Evolutionary conservation across 1,140 invertebrate genomes (phyloP).

Genomic region (Eriocheir sinensis): DNA sequence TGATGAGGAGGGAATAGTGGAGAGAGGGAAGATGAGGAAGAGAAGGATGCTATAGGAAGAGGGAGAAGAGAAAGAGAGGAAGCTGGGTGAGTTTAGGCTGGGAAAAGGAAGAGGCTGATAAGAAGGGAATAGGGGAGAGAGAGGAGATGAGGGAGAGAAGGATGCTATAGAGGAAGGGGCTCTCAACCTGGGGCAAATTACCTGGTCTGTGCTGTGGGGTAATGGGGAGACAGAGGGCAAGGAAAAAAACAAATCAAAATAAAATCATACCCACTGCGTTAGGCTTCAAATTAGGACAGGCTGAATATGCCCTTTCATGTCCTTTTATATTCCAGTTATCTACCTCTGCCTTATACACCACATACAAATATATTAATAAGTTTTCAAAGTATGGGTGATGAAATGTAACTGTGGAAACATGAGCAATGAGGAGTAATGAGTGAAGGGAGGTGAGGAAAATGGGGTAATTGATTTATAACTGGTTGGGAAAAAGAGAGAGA

Average conservation of each 20-base stretch:
- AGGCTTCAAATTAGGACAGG: neutral
- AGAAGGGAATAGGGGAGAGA: neutral
- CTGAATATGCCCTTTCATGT: neutral
- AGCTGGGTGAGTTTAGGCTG: too few species aligned
- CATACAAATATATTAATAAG: too few species aligned
- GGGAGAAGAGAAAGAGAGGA: too few species aligned
- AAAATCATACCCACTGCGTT: too few species aligned
- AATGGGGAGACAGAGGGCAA: neutral
- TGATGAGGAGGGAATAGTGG: too few species aligned
- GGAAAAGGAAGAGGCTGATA: neutral
- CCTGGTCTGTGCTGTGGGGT: neutral
- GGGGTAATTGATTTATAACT: neutral
- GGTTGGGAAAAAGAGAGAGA: neutral
- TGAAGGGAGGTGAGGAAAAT: too few species aligned
- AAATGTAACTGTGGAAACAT: too few species aligned
- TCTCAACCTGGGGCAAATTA: neutral
- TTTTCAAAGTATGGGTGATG: too few species aligned
- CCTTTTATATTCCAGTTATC: neutral
- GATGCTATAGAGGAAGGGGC: neutral
- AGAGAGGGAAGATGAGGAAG: too few species aligned
- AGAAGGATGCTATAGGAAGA: too few species aligned
- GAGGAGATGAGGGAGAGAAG: neutral
- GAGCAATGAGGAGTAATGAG: too few species aligned
- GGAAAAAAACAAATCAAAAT: neutral
- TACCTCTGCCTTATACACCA: neutral